These are phyloP conservation scores for Bungarus multicinctus DNA, from an alignment of 2,113 vertebrate genomes.

Conservation along the genomic window DNA sequence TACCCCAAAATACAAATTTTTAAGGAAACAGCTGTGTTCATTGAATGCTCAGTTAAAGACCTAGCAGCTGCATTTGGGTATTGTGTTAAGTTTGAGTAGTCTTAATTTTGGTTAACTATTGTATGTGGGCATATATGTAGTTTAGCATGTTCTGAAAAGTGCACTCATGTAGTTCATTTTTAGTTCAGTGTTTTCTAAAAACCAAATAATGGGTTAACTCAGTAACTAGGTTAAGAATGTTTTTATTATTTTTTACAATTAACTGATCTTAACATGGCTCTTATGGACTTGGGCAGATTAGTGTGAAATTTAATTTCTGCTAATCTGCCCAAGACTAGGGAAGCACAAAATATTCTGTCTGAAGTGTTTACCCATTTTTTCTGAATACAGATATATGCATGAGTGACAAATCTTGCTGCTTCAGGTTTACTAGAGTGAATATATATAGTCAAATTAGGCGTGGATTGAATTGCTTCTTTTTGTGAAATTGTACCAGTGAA, in stretches of 20 bases:
- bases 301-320: constrained; percentile 72
- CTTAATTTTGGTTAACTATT: background rate
- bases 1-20: background rate
- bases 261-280: constrained; percentile 58
- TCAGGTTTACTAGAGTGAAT: constrained; percentile 57
- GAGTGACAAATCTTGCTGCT: constrained; percentile 61
- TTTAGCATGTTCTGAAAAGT: background rate
- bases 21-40: background rate
- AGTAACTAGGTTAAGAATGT: background rate
- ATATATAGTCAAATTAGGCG: constrained; percentile 43
- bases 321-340: constrained; percentile 66
- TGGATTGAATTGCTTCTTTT: constrained; percentile 53
- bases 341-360: constrained; percentile 69
- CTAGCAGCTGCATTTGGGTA: background rate
- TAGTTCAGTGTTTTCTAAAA: background rate
- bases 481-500: constrained; percentile 35
- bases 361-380: constrained; percentile 62
- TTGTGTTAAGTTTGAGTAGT: background rate
- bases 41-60: background rate
- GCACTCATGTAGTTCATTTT: background rate
- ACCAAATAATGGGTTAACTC: background rate
- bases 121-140: background rate
- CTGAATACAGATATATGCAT: constrained; percentile 64
- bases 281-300: constrained; percentile 68
- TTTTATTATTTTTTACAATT: constrained; percentile 56